Conservation (phyloP, 2,888 invertebrate genomes). For the Caenorhabditis sp. region DNA sequence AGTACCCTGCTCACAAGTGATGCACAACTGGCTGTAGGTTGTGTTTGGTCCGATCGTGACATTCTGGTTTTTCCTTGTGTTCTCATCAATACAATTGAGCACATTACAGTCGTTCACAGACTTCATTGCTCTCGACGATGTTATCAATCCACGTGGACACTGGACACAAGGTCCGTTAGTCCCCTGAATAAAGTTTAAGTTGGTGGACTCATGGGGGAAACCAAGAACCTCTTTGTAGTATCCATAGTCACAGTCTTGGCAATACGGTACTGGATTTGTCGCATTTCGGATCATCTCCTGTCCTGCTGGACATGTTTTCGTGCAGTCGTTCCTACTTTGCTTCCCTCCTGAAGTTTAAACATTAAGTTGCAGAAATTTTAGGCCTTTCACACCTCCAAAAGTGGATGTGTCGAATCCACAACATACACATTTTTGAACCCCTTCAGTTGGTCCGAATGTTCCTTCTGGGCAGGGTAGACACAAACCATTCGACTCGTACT, state of each 20-base stretch:
- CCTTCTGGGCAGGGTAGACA: conserved; percentile 48
- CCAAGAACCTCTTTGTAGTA: conserved; percentile 41
- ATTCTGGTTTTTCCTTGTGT: conserved; percentile 50
- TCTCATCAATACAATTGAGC: conserved; percentile 52
- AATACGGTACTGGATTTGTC: conserved; percentile 1
- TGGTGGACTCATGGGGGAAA: too few relatives aligned
- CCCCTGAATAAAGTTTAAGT: conserved; percentile 2
- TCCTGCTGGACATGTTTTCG: conserved; percentile 37
- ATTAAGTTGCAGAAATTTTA: too few relatives aligned
- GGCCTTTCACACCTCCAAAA: conserved; percentile 2
- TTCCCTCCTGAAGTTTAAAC: conserved; percentile 13
- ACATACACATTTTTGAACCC: conserved; percentile 34
- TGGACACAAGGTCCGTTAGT: conserved; percentile 41
- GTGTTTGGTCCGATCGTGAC: conserved; percentile 19
- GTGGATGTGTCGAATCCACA: conserved; percentile 52
- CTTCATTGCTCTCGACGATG: not conserved
- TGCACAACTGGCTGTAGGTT: conserved; percentile 47
- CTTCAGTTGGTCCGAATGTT: conserved; percentile 25
- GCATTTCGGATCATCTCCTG: conserved; percentile 48
- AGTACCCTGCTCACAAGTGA: conserved; percentile 52
- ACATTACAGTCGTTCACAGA: conserved; percentile 17
- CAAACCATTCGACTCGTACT: not conserved
- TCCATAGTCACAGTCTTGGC: conserved; percentile 40
- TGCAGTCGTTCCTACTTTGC: conserved; percentile 28
- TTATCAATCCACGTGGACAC: conserved; percentile 61